Evolutionary conservation across 2,888 invertebrate genomes (phyloP), one percentile per base, ranked within the genome.

Genomic region (Chloroclysta siterata): DNA sequence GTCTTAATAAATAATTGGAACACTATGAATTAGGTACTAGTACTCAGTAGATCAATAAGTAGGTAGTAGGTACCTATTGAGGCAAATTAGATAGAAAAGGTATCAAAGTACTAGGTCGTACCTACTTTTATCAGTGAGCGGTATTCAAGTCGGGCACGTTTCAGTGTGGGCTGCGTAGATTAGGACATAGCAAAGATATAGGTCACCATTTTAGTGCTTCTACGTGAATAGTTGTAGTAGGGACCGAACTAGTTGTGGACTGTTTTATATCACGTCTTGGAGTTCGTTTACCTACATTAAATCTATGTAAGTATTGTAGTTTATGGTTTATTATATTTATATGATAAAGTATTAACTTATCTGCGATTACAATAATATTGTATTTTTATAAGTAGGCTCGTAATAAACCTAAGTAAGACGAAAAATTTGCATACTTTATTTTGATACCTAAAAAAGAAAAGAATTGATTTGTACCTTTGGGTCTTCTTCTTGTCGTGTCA

Each of bases 91-190:
- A 46, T 17, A 17, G 3, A 11, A 17, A 17, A 50, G 14, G 50
- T 33, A 50, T 29, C 1, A 14, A 50, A 29, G 14, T 44, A 22
- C 22, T 22, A 22, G 22, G 22, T 22, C 3, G 53, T 48, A 53
- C 28, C n/a, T 53, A 47, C 22, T 55, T 51, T 60, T 66, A 62
- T 66, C 66, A 60, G 46, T 42, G 55, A 60, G 52, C 68, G 73
- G 64, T 74, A 73, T 78, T 76, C 74, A 47, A 67, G 62, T 44
- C 66, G 77, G 70, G 75, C 81, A 75, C 77, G 74, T 76, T 71
- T 65, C 64, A 68, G 77, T 81, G 86, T 87, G 83, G 85, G 85
- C 71, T 69, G 83, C 71, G 70, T 78, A 83, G 81, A 86, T 82
- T 81, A 80, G 79, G 76, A 76, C 72, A 70, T 68, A 72, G 65